These are phyloP conservation scores for Drosophila murphyi DNA, from an alignment of 1,140 invertebrate genomes.

Conservation along the genomic window DNA sequence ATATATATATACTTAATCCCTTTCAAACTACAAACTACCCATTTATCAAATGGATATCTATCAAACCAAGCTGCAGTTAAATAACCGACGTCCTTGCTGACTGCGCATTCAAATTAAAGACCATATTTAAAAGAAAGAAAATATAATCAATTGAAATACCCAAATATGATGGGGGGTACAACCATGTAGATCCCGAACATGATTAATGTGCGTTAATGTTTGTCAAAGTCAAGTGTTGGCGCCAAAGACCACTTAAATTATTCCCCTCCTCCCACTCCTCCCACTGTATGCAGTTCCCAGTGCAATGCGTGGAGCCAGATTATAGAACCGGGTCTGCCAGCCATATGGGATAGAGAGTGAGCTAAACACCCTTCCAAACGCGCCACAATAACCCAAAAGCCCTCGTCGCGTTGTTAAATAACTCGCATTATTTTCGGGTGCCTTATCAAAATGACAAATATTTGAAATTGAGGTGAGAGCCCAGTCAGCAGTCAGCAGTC, in stretches of 20 bases:
- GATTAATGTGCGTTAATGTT: conserved; percentile 72
- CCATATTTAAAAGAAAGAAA: conserved; percentile 49
- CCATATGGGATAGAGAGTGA: conserved; percentile 33
- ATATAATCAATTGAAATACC: not conserved
- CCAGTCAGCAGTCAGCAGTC: conserved; percentile 3
- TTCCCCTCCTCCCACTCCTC: not conserved
- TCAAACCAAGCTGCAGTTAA: conserved; percentile 1
- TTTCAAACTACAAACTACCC: not conserved
- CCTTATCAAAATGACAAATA: conserved; percentile 76
- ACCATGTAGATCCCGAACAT: conserved; percentile 51
- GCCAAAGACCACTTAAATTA: conserved; percentile 68
- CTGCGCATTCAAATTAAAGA: not conserved
- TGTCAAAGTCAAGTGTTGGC: conserved; percentile 83
- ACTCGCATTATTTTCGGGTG: conserved; percentile 56
- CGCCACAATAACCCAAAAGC: conserved; percentile 2
- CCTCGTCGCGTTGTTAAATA: conserved; percentile 15
- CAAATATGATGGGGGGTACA: conserved; percentile 16
- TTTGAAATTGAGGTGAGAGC: conserved; percentile 73
- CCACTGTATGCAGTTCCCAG: conserved; percentile 37
- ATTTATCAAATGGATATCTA: conserved; percentile 34
- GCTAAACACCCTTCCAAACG: conserved; percentile 20
- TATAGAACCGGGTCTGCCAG: conserved; percentile 14
- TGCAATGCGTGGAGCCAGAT: conserved; percentile 55
- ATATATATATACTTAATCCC: not conserved
- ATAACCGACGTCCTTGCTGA: conserved; percentile 28